Evolutionary conservation across 2,113 vertebrate genomes (phyloP).

Genomic region (Thymallus thymallus): DNA sequence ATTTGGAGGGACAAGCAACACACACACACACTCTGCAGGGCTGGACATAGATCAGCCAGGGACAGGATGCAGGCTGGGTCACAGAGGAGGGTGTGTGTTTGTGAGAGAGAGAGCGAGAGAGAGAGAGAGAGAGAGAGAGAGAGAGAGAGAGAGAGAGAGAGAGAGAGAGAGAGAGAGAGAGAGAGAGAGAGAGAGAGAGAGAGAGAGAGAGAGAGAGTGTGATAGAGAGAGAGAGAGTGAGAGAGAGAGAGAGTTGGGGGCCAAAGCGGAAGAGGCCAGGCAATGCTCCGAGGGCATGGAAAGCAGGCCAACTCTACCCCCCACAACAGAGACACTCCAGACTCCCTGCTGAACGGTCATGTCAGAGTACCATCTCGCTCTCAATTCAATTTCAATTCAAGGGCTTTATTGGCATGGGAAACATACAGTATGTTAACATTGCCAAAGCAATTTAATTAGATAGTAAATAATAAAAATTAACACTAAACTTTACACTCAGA

Average conservation of each 20-base stretch:
- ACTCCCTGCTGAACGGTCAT: background rate
- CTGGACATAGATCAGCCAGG: constrained; percentile 76
- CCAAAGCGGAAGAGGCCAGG: constrained; percentile 65
- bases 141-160: background rate
- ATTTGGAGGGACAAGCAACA: constrained; percentile 67
- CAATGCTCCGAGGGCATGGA: constrained; percentile 66
- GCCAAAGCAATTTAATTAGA: too few relatives aligned
- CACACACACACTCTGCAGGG: too few relatives aligned
- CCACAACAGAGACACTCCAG: constrained; percentile 41
- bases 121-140: constrained; percentile 1
- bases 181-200: constrained; percentile 6
- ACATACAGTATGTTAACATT: too few relatives aligned
- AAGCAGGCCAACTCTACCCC: constrained; percentile 64
- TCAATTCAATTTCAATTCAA: too few relatives aligned
- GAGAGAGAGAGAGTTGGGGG: constrained; percentile 40
- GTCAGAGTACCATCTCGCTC: too few relatives aligned
- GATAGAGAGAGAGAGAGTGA: constrained; percentile 22
- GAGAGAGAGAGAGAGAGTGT: constrained; percentile 39
- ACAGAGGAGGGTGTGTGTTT: constrained; percentile 57
- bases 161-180: too few relatives aligned
- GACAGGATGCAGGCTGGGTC: constrained; percentile 68
- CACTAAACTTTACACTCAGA: too few relatives aligned
- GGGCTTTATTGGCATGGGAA: too few relatives aligned
- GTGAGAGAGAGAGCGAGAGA: constrained; percentile 7
- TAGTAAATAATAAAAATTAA: too few relatives aligned